Evolutionary conservation across 2,888 invertebrate genomes (phyloP), one percentile per base, ranked within the genome.

Genomic region (Cataglyphis cursor): DNA sequence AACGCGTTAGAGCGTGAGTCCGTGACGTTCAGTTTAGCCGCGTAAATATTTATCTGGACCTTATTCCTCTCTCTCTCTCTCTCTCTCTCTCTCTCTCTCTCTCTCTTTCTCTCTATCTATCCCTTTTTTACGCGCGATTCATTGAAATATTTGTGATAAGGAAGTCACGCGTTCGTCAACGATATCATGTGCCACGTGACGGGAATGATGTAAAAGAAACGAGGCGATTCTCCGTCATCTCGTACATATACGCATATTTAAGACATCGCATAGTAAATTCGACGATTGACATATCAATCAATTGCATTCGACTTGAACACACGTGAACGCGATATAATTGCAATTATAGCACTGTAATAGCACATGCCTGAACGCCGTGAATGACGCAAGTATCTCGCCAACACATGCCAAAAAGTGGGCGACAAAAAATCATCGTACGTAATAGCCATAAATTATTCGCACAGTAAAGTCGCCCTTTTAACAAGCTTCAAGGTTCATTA

Each of bases 41-140:
- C 59, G 74, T 73, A 80, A 80, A 80, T 80, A 74, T 80, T 80
- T 80, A 80, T 73, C 18, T 44, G 78, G 8, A 74, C n/a, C 57
- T 80, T 73, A 78, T 78, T 73, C 78, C 59, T 73, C 57, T 59
- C 78, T 72, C 57, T 38, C 9, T 6, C 38, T 38, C 8, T 38
- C 41, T 44, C 44, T 44, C 18, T 0, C 57, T 12, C 12, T 10
- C n/a, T 6, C 38, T 38, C 8, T 38, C 41, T 44, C 44, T 44
- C 18, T 0, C 57, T 12, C 12, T 10, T 10, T 41, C 12, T 41
- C 44, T 44, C 44, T 44, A 18, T 1, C 44, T 44, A 18, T 44
- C 44, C 44, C 44, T 44, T n/a, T 51, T 51, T 59, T 38, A 75
- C 8, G 24, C 70, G 35, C 24, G 76, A 8, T 44, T 73, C 44